Evolutionary conservation across 2,113 vertebrate species (phyloP).

Genomic region (Gasterosteus nipponicus): DNA sequence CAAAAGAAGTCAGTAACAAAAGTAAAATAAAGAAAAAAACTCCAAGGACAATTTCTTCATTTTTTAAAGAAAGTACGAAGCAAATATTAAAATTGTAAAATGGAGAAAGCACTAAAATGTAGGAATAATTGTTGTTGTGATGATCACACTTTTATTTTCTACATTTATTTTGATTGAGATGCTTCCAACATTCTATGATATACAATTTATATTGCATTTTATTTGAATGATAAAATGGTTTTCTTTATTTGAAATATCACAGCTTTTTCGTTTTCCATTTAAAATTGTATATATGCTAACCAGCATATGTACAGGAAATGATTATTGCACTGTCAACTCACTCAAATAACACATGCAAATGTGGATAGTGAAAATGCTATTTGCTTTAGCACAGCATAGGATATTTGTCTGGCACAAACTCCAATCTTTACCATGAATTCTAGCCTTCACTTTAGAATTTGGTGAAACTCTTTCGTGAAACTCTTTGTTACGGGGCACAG

Average conservation of each 20-base stretch:
- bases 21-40: not conserved
- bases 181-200: not conserved
- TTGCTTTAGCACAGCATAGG: not conserved
- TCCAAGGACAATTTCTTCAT: not conserved
- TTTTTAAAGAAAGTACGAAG: not conserved
- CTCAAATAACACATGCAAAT: not conserved
- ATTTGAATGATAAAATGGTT: not conserved
- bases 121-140: not conserved
- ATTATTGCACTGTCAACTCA: not conserved
- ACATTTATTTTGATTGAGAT: not conserved
- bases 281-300: not conserved
- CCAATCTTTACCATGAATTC: not conserved
- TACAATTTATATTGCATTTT: not conserved
- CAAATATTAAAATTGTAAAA: not conserved
- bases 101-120: not conserved
- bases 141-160: not conserved
- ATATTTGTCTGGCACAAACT: not conserved
- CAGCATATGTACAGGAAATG: not conserved
- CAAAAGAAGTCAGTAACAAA: not conserved
- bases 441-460: not conserved
- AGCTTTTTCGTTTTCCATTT: not conserved
- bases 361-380: not conserved
- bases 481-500: not conserved
- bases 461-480: not conserved
- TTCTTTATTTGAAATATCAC: not conserved